Conservation (phyloP, 2,797 vertebrate species). For the Eptatretus atami region DNA sequence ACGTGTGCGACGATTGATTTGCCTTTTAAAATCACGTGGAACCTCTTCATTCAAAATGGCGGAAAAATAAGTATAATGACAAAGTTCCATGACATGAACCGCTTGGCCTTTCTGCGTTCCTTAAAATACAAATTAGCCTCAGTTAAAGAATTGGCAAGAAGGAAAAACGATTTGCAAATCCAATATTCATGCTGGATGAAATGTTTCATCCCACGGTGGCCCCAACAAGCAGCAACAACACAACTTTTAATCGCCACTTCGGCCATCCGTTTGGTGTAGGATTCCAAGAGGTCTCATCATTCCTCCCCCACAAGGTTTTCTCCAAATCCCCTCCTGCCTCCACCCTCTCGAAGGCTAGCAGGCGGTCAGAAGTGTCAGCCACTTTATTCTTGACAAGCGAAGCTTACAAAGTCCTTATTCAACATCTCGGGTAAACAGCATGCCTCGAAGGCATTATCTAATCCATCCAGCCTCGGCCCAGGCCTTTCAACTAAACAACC, state of each 20-base stretch:
- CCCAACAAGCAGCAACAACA: not conserved
- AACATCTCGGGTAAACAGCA: slow-evolving; percentile 5
- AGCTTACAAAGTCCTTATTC: slow-evolving; percentile 3
- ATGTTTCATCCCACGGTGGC: not conserved
- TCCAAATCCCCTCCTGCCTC: not conserved
- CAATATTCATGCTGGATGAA: too few relatives aligned
- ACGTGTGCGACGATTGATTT: too few relatives aligned
- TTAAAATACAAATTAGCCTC: too few relatives aligned
- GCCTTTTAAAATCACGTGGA: too few relatives aligned
- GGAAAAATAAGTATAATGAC: too few relatives aligned
- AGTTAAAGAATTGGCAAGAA: too few relatives aligned
- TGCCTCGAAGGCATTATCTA: slow-evolving; percentile 1
- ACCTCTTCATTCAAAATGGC: too few relatives aligned
- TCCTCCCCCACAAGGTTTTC: not conserved
- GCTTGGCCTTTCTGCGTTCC: too few relatives aligned
- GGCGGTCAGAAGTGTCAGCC: slow-evolving; percentile 3
- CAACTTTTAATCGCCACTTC: not conserved
- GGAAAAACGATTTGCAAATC: too few relatives aligned
- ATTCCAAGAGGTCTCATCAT: not conserved
- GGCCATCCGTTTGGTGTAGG: slow-evolving; percentile 3
- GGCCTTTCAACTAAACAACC: slow-evolving; percentile 5
- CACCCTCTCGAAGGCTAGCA: not conserved
- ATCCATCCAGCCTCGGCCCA: slow-evolving; percentile 5
- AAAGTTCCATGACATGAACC: too few relatives aligned
- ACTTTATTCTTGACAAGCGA: slow-evolving; percentile 5